Percentiles rank a stretch among this genome's conserved stretches.
Conservation (phyloP, 2,888 invertebrate genomes). For the Ormyrus rosae region DNA sequence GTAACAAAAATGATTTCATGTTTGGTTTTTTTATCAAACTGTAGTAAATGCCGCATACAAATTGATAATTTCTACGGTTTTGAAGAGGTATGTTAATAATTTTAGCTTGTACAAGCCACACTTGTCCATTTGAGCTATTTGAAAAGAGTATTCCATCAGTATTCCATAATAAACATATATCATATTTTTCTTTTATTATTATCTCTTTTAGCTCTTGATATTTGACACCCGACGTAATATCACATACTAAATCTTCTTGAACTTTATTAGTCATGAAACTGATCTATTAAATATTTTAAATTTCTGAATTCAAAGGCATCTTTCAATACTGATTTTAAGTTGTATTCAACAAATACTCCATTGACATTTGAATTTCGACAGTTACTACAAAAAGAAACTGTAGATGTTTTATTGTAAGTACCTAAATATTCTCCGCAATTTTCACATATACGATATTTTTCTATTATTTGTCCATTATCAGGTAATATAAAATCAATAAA, state of each 20-base stretch:
- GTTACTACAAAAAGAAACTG: too few species aligned
- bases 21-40: slow-evolving; percentile 35
- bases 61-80: slow-evolving; percentile 28
- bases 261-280: too few species aligned
- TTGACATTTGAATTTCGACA: neutral
- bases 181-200: neutral
- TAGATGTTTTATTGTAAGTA: too few species aligned
- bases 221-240: neutral
- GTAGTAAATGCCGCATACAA: slow-evolving; percentile 43
- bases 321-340: too few species aligned
- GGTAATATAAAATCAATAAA: slow-evolving; percentile 19
- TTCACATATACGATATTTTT: slow-evolving; percentile 23
- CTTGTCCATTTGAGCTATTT: slow-evolving; percentile 46
- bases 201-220: neutral
- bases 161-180: slow-evolving; percentile 40
- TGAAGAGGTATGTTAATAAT: slow-evolving; percentile 43
- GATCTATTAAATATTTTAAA: too few species aligned
- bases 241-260: neutral
- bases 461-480: neutral
- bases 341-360: neutral
- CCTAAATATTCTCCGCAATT: too few species aligned
- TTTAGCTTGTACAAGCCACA: slow-evolving; percentile 45
- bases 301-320: neutral
- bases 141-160: slow-evolving; percentile 34
- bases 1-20: slow-evolving; percentile 22